Evolutionary conservation across 2,888 invertebrate genomes (phyloP).

Genomic region (Ormyrus labotus): DNA sequence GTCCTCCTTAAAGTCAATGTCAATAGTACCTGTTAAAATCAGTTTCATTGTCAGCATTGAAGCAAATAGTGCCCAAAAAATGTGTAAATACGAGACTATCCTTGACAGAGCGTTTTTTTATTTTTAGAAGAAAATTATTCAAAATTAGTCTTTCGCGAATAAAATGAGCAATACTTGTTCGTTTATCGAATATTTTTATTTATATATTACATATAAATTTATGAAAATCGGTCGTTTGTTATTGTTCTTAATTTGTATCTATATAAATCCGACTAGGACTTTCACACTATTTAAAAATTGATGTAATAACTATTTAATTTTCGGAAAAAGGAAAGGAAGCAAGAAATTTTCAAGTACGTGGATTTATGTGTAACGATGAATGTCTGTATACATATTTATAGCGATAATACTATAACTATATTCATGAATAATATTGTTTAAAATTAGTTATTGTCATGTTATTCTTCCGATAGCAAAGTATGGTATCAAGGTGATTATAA

Average conservation of each 20-base stretch:
- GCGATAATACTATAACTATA: slow-evolving; percentile 48
- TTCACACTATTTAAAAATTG: slow-evolving; percentile 32
- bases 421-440: slow-evolving; percentile 49
- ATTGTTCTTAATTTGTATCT: slow-evolving; percentile 29
- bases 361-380: slow-evolving; percentile 49
- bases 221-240: slow-evolving; percentile 30
- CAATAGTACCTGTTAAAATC: slow-evolving; percentile 51
- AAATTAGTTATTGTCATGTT: slow-evolving; percentile 50
- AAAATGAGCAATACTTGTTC: neutral
- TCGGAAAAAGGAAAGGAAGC: slow-evolving; percentile 19
- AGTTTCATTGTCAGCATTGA: slow-evolving; percentile 36
- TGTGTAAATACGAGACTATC: slow-evolving; percentile 43
- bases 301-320: slow-evolving; percentile 52
- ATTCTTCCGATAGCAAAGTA: slow-evolving; percentile 48
- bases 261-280: slow-evolving; percentile 22
- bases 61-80: slow-evolving; percentile 41
- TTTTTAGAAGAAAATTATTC: slow-evolving; percentile 20
- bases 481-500: slow-evolving; percentile 50
- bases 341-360: slow-evolving; percentile 46
- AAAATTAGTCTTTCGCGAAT: slow-evolving; percentile 43
- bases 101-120: slow-evolving; percentile 25
- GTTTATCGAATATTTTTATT: no score
- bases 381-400: slow-evolving; percentile 55
- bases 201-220: slow-evolving; percentile 11
- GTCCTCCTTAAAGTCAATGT: slow-evolving; percentile 46